Base-by-base conservation (phyloP, 1,140 invertebrate genomes). In the Drosophila trapezifrons region DNA sequence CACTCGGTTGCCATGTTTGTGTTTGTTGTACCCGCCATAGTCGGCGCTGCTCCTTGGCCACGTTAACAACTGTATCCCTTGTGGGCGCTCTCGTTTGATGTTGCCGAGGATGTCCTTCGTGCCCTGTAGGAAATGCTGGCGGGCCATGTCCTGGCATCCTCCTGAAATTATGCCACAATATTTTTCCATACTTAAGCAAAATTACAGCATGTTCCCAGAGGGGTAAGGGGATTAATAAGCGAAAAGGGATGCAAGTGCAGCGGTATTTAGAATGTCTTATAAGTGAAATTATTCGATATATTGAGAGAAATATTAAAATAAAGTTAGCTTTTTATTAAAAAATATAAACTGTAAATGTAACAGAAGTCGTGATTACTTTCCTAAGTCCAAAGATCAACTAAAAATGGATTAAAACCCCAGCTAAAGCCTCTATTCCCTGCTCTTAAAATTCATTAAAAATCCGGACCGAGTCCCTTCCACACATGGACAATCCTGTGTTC, bases 1-100 rank as follows among this genome's bases (percentile, higher is more conserved):
- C 70, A 72, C 72, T 80, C 76, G 78, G 77, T 46, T 69, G 73
- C 77, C 81, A 80, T 85, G 77, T 80, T 84, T 47, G 65, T 73
- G 80, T 65, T 75, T 59, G n/a, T 76, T 70, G 59, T 71, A 46
- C 45, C 52, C 57, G 60, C 59, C 70, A 67, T 51, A 58, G 65
- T 62, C 57, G 62, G 52, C 56, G 66, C 81, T 62, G 42, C 73
- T 67, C 73, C 60, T 66, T 55, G 75, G 83, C 64, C 62, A 85
- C 77, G 74, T 80, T 69, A 78, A 86, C 79, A 86, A 86, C 75
- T 86, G 78, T 86, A 86, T 86, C 82, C 82, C 78, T 86, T 82
- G 76, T 70, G 74, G 62, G 78, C 77, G 49, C 46, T 69, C 64
- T 66, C 60, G 56, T 55, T 47, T 59, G 71, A 22, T 65, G 77